These are phyloP conservation scores for Hepsetus odoe DNA, from an alignment of 2,113 vertebrate genomes.

Conservation along the genomic window DNA sequence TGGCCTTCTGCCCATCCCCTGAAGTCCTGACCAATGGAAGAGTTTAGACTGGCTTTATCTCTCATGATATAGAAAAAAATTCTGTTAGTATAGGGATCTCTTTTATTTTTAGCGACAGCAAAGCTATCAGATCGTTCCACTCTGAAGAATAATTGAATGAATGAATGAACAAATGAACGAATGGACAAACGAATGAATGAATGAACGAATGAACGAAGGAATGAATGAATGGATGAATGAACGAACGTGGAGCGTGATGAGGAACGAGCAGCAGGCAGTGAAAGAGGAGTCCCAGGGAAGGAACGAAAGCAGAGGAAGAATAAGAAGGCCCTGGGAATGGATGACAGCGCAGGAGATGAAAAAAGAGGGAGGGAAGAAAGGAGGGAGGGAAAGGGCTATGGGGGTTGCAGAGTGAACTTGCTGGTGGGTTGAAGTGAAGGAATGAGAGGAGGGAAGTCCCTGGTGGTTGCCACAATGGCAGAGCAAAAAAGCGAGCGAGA, in stretches of 20 bases:
- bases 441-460: slow-evolving; percentile 7
- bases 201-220: not conserved
- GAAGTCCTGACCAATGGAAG: too few species aligned
- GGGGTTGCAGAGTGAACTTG: slow-evolving; percentile 11
- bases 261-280: slow-evolving; percentile 58
- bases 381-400: not conserved
- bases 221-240: slow-evolving; percentile 38
- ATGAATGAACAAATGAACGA: too few species aligned
- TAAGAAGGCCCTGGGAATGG: slow-evolving; percentile 25
- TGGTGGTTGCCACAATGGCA: slow-evolving; percentile 37
- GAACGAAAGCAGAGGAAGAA: slow-evolving; percentile 10
- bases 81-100: too few species aligned
- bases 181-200: too few species aligned
- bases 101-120: too few species aligned
- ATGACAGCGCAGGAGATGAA: slow-evolving; percentile 46
- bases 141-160: too few species aligned
- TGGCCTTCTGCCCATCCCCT: too few species aligned
- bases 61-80: too few species aligned
- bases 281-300: slow-evolving; percentile 56
- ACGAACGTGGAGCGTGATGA: slow-evolving; percentile 58
- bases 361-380: slow-evolving; percentile 49
- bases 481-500: slow-evolving; percentile 49
- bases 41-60: too few species aligned
- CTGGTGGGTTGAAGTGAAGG: not conserved
- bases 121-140: too few species aligned